Base-by-base conservation (phyloP, 2,113 vertebrate genomes). In the Ovis canadensis region DNA sequence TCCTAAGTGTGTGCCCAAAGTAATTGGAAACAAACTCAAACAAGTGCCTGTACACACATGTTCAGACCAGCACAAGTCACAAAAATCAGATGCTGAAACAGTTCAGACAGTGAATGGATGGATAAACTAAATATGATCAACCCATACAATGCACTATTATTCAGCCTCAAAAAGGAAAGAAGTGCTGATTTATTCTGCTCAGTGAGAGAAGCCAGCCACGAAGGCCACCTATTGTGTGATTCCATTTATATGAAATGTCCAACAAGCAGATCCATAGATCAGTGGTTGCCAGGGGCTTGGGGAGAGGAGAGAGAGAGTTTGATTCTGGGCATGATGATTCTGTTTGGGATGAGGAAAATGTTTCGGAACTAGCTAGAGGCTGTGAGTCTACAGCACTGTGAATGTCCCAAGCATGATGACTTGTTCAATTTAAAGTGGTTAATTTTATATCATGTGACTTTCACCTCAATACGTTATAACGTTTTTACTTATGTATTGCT, bases 1-100 rank as follows among this genome's bases (percentile, higher is more conserved):
- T 82, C 40, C 40, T 43, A 27, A 13, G 59, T 8, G 2, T 43
- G 36, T 40, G 27, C 19, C 67, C 90, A 19, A 40, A 67, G 40
- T n/a, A 59, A 50, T 2, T 19, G 45, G 25, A 88, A 71, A 40
- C 0, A 31, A 50, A 45, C 23, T 54, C 55, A 54, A 31, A n/a
- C 31, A 81, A 64, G n/a, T 11, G 5, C n/a, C 9, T 3, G 17
- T 4, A 9, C 5, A 16, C 4, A 0, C 6, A 9, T 27, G 59
- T 19, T 67, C 84, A 11, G 17, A 48, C 23, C 48, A 13, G 16
- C 25, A 8, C 57, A 54, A 2, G 12, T 57, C 84, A 64, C 27
- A 27, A 13, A 3, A 64, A 74, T 31, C 59, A 6, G 29, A 17
- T 7, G 25, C 55, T 80, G 19, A 40, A 52, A 52, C 54, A 50